Evolutionary conservation across 2,113 vertebrate genomes (phyloP).

Genomic region (Campylomormyrus numenius): DNA sequence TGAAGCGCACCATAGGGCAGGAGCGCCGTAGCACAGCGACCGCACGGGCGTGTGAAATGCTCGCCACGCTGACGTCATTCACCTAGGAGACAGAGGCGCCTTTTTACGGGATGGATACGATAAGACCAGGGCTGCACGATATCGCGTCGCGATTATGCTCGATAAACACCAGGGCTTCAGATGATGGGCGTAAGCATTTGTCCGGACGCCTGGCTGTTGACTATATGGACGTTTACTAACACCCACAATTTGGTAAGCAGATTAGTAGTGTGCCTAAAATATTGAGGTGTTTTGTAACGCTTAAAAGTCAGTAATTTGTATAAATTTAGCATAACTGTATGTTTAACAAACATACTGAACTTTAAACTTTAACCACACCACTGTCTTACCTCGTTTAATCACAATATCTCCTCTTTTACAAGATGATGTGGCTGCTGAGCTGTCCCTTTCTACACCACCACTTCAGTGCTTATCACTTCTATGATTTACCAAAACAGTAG

Average conservation of each 20-base stretch:
- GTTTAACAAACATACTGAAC: not conserved
- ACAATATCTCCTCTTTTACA: not conserved
- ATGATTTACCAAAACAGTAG: not conserved
- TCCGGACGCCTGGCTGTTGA: too few species aligned
- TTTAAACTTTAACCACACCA: not conserved
- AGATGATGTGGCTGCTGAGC: too few species aligned
- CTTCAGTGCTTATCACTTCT: not conserved
- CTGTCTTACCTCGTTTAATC: not conserved
- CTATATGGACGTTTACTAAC: not conserved
- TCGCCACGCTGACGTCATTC: slow-evolving; percentile 77
- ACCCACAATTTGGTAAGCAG: not conserved
- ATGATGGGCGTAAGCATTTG: not conserved
- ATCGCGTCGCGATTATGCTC: not conserved
- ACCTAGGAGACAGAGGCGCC: slow-evolving; percentile 54
- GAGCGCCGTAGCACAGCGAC: slow-evolving; percentile 68
- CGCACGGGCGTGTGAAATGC: slow-evolving; percentile 71
- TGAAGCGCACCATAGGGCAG: slow-evolving; percentile 63
- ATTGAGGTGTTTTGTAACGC: too few species aligned
- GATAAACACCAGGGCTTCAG: not conserved
- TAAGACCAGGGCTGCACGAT: not conserved
- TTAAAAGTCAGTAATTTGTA: not conserved
- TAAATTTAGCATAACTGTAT: not conserved
- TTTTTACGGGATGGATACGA: not conserved
- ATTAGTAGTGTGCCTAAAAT: too few species aligned
- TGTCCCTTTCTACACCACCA: not conserved